phyloP scores from a whole-genome alignment of 2,888 invertebrate species.

The Cheilosia vernalis region DNA sequence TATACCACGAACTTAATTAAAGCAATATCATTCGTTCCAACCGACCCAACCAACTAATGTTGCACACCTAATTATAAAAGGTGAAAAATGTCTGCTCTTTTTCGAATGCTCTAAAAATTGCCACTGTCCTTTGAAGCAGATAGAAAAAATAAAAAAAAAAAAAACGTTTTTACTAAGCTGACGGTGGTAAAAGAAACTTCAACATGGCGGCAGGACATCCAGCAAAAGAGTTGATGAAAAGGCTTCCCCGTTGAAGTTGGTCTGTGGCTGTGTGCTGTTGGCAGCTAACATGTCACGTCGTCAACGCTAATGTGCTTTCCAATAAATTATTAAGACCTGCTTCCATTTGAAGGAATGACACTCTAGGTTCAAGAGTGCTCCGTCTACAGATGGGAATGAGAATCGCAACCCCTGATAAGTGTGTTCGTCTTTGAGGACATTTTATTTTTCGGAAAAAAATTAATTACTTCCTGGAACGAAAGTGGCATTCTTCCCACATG shows the following conservation, averaged over 20 bases:
- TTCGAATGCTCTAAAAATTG: background rate
- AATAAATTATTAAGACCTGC: conserved; percentile 20
- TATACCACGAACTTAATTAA: conserved; percentile 9
- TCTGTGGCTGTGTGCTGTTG: background rate
- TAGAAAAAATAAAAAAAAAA: background rate
- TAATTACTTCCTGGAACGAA: conserved; percentile 9
- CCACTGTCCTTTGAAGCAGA: background rate
- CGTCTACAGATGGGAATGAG: background rate
- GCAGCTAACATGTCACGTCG: conserved; percentile 9
- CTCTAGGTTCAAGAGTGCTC: conserved; percentile 1
- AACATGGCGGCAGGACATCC: conserved; percentile 25
- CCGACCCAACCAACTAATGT: background rate
- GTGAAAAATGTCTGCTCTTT: background rate
- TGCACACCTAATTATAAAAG: conserved; percentile 15
- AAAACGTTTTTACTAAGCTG: conserved; percentile 22
- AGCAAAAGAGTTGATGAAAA: conserved; percentile 13
- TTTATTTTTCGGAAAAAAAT: conserved; percentile 21
- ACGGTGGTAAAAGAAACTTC: background rate
- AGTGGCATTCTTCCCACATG: too few species aligned
- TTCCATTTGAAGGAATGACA: conserved; percentile 9
- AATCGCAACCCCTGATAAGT: conserved; percentile 1
- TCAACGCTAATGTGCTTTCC: conserved; percentile 3
- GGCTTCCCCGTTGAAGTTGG: background rate
- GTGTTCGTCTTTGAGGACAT: conserved; percentile 9
- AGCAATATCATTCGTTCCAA: background rate